Percentiles rank a stretch among this genome's conserved stretches.
Evolutionary conservation across 2,797 vertebrate species (phyloP).

Genomic region (Alauda arvensis): DNA sequence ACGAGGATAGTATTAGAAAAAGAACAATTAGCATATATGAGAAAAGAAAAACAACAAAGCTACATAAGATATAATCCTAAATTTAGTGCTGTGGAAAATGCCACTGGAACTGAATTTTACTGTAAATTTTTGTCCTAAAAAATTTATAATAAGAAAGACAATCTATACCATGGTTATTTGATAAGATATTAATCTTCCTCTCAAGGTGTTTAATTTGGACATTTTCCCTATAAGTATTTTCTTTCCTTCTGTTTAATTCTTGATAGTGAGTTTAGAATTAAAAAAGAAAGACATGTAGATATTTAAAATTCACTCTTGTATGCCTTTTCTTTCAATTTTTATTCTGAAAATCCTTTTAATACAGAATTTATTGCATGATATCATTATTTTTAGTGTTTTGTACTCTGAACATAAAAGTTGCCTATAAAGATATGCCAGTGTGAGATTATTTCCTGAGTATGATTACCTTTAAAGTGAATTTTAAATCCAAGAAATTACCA

Average conservation of each 20-base stretch:
- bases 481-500: not conserved
- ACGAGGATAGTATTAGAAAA: not conserved
- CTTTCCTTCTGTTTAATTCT: not conserved
- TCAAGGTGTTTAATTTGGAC: not conserved
- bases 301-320: not conserved
- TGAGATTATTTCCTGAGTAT: not conserved
- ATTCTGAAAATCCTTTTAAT: not conserved
- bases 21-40: not conserved
- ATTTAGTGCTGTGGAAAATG: not conserved
- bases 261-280: not conserved
- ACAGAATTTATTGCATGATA: not conserved
- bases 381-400: not conserved
- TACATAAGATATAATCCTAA: not conserved
- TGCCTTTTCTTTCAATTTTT: not conserved
- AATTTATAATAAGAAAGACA: not conserved
- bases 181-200: not conserved
- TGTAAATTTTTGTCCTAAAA: not conserved
- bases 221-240: not conserved
- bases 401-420: not conserved
- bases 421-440: not conserved
- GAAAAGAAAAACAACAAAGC: not conserved
- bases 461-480: not conserved
- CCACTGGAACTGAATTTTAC: not conserved
- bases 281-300: not conserved
- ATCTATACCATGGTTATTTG: not conserved